Base-by-base conservation (phyloP, 1,140 invertebrate genomes). In the Oncopodura yosiiana region DNA sequence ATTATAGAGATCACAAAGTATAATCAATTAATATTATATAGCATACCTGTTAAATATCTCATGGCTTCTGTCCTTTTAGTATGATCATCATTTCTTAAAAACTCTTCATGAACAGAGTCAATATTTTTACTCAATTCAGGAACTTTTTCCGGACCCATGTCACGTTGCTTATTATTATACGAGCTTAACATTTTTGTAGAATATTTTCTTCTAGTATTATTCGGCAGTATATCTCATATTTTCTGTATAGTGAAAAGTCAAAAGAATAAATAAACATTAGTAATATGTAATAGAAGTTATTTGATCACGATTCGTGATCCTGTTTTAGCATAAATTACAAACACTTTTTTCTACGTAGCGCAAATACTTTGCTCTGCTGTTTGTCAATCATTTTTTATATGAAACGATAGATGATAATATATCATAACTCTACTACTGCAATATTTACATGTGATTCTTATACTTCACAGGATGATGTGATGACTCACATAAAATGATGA, bases 21-120 rank as follows among this genome's bases (percentile, higher is more conserved):
- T 37, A 9, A 23, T 5, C 23, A 9, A 18, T 14, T 6, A 27
- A 29, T 9, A n/a, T 18, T 43, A n/a, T 18, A 37, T 9, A 27
- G 18, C 26, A 26, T 19, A 61, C 60, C 50, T 46, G 44, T 48
- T 18, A 61, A 27, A 12, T 49, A 48, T 8, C 60, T 50, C 29
- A 54, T 34, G n/a, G 51, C 51, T 21, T 61, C 60, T 26, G 45
- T 45, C 36, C 57, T 61, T 41, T 57, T 54, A 16, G 57, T 45
- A n/a, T 34, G 24, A 36, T 61, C 51, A 46, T 61, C 60, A 14
- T 38, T 32, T 16, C 42, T 53, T 14, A 56, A 48, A 43, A 53
- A 56, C 29, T 54, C 46, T 27, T 61, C 55, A 46, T 61, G 60
- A 14, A 53, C 23, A 3, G 19, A 5, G 24, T 49, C 46, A 42